Conservation (phyloP, 2,888 invertebrate genomes). For the Dryadula phaetusa region DNA sequence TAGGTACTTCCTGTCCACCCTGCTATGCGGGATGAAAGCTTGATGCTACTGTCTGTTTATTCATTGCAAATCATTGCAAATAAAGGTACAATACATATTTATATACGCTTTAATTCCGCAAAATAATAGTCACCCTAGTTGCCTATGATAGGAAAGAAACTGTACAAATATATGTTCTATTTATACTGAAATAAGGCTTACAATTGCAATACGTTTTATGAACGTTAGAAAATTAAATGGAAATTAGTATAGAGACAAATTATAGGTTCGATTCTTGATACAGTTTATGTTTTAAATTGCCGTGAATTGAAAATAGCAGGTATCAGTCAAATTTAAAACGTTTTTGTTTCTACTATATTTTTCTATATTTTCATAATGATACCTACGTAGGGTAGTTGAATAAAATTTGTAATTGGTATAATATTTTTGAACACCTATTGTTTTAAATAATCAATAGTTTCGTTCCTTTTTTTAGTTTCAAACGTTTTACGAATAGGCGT, state of each 20-base stretch:
- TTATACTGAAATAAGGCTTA: background rate
- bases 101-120: background rate
- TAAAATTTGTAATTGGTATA: no score
- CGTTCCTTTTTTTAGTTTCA: no score
- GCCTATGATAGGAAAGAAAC: background rate
- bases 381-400: background rate
- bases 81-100: background rate
- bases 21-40: no score
- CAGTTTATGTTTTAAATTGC: conserved; percentile 21
- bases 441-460: no score
- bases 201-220: background rate
- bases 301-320: background rate
- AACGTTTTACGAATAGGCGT: no score
- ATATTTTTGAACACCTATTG: no score
- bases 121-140: conserved; percentile 15
- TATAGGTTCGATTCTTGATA: conserved; percentile 31
- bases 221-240: conserved; percentile 25
- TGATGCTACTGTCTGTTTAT: no score
- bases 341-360: background rate
- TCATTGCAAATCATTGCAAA: background rate
- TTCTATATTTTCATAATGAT: conserved; percentile 1
- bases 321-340: background rate
- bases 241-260: conserved; percentile 29
- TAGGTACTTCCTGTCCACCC: no score
- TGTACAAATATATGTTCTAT: conserved; percentile 14